Percentiles rank a stretch among this genome's conserved stretches.
Evolutionary conservation across 1,140 invertebrate species (phyloP).

Genomic region (Pectinophora gossypiella): DNA sequence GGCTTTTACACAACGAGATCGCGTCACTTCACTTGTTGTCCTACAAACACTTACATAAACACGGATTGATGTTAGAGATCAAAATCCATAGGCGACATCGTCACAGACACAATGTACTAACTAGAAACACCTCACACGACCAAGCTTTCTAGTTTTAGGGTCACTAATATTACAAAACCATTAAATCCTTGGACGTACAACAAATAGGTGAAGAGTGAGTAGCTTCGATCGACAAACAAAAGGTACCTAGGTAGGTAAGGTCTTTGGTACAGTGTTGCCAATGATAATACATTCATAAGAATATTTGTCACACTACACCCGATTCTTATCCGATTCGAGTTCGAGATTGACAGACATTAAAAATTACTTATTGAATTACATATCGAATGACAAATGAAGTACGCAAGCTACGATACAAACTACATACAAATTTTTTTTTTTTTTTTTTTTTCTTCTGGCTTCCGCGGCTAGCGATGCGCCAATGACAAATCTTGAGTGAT

Average conservation of each 20-base stretch:
- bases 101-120: conserved; percentile 13
- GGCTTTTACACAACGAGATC: conserved; percentile 43
- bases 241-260: too few species aligned
- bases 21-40: conserved; percentile 65
- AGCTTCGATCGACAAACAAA: conserved; percentile 7
- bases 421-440: too few species aligned
- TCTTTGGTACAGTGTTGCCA: neutral
- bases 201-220: neutral
- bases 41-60: conserved; percentile 39
- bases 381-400: too few species aligned
- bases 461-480: too few species aligned
- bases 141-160: neutral
- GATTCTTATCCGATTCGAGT: too few species aligned
- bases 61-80: conserved; percentile 45
- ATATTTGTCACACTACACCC: neutral
- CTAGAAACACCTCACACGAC: neutral
- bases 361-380: too few species aligned
- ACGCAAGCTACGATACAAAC: too few species aligned
- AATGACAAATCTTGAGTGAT: too few species aligned
- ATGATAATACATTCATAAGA: neutral
- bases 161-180: too few species aligned
- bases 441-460: too few species aligned
- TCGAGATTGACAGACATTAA: too few species aligned
- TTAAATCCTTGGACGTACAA: neutral
- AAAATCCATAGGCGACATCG: conserved; percentile 70